These are phyloP conservation scores for Anarsia innoxiella DNA, from an alignment of 2,888 invertebrate genomes.

Conservation along the genomic window DNA sequence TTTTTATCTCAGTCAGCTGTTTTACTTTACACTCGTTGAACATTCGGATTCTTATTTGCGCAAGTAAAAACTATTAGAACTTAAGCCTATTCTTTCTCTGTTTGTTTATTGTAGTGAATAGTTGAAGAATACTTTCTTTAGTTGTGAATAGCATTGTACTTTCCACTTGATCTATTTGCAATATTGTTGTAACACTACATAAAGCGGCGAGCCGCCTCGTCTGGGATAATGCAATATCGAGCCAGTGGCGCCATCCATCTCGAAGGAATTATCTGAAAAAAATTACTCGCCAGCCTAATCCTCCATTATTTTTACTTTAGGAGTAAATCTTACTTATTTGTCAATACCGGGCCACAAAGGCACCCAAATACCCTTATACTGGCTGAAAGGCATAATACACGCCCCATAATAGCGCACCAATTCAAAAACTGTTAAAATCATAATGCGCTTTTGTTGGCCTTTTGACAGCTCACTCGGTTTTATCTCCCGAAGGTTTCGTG, in stretches of 20 bases:
- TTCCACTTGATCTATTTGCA: slow-evolving; percentile 64
- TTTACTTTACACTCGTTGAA: not conserved
- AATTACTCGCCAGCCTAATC: slow-evolving; percentile 56
- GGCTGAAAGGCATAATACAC: slow-evolving; percentile 68
- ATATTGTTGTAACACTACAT: slow-evolving; percentile 44
- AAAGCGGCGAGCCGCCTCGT: slow-evolving; percentile 32
- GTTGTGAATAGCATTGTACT: slow-evolving; percentile 38
- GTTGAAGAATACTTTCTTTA: slow-evolving; percentile 54
- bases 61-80: slow-evolving; percentile 22
- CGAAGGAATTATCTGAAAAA: slow-evolving; percentile 41
- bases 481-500: slow-evolving; percentile 48
- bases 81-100: slow-evolving; percentile 36
- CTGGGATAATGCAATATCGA: slow-evolving; percentile 56
- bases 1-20: too few species aligned
- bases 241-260: slow-evolving; percentile 59
- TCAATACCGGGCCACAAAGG: slow-evolving; percentile 73
- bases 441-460: slow-evolving; percentile 67
- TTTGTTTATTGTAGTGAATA: slow-evolving; percentile 39
- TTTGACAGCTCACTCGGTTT: slow-evolving; percentile 62
- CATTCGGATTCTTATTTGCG: slow-evolving; percentile 1
- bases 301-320: slow-evolving; percentile 63
- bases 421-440: slow-evolving; percentile 72
- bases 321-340: slow-evolving; percentile 73
- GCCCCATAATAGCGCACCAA: slow-evolving; percentile 69
- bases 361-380: slow-evolving; percentile 70